Conservation (phyloP, 1,140 invertebrate species). For the Anastrepha obliqua region DNA sequence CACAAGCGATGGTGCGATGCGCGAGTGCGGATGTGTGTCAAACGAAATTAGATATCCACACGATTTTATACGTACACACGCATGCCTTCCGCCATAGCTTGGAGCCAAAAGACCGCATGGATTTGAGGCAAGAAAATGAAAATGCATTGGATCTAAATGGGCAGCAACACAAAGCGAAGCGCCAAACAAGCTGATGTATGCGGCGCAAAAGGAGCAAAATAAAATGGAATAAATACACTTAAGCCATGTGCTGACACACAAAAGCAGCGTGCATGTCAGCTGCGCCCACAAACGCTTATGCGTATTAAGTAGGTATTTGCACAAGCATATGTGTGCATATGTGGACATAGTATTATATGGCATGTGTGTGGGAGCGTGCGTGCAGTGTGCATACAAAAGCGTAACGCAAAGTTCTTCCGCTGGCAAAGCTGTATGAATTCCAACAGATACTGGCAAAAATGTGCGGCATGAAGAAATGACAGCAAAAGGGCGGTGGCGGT, state of each 20-base stretch:
- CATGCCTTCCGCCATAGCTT: not conserved
- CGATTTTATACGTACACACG: not conserved
- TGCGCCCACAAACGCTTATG: constrained; percentile 13
- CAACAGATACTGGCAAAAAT: constrained; percentile 26
- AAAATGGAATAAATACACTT: constrained; percentile 42
- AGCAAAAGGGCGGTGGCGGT: constrained; percentile 34
- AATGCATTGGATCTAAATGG: constrained; percentile 6
- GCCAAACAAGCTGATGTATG: not conserved
- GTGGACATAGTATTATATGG: not conserved
- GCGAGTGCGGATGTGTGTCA: constrained; percentile 2
- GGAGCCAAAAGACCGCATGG: not conserved
- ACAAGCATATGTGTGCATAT: not conserved
- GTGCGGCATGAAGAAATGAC: constrained; percentile 28
- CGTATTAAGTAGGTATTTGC: constrained; percentile 30
- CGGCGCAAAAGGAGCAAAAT: constrained; percentile 10
- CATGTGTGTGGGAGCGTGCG: not conserved
- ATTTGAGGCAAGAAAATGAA: not conserved
- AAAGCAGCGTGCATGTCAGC: constrained; percentile 18
- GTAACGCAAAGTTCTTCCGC: constrained; percentile 18
- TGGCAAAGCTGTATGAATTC: constrained; percentile 31
- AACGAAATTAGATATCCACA: constrained; percentile 28
- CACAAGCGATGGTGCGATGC: not conserved
- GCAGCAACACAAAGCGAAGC: not conserved
- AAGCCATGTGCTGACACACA: not conserved
- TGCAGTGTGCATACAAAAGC: not conserved